Base-by-base conservation (phyloP, 2,797 vertebrate genomes). In the Tolypeutes matacus region DNA sequence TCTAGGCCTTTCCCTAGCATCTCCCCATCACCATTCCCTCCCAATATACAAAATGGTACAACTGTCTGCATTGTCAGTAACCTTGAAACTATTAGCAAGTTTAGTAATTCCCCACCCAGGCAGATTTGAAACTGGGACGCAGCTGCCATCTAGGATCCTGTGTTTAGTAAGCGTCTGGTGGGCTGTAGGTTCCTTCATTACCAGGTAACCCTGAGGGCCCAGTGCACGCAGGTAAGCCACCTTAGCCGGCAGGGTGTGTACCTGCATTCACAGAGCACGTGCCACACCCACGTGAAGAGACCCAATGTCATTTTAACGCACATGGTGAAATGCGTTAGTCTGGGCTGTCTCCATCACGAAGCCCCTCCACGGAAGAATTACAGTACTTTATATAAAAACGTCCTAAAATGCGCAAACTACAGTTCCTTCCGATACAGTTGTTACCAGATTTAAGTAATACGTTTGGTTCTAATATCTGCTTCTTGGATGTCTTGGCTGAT, bases 381-480 rank as follows among this genome's bases (percentile, higher is more conserved):
- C 95, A 97, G 95, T 96, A 96, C 95, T 97, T 92, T 73, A 95
- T 73, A 95, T 95, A 95, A 96, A 96, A 96, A 94, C 49, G 91
- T 89, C 27, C 21, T 89, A 93, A 83, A 77, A 93, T 17, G 49
- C 2, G 18, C 91, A 96, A 96, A 96, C 96, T 72, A 86, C 36
- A 82, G 94, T 94, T 93, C 91, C 95, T 94, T 96, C 95, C 58
- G 82, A 96, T 14, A 62, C 36, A n/a, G 49, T 29, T 39, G 58
- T 84, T 64, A 49, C 5, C 75, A 46, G 36, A 70, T 51, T 36
- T 31, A 75, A 42, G 65, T 53, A 17, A 81, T 6, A 7, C 42
- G 5, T 96, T 97, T 97, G 97, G 96, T 96, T 97, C 96, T 93
- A 34, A 91, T 51, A 15, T 34, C 56, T n/a, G 64, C 69, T 96